These are phyloP conservation scores for Dysdera silvatica DNA, from an alignment of 1,140 invertebrate species.

Conservation along the genomic window DNA sequence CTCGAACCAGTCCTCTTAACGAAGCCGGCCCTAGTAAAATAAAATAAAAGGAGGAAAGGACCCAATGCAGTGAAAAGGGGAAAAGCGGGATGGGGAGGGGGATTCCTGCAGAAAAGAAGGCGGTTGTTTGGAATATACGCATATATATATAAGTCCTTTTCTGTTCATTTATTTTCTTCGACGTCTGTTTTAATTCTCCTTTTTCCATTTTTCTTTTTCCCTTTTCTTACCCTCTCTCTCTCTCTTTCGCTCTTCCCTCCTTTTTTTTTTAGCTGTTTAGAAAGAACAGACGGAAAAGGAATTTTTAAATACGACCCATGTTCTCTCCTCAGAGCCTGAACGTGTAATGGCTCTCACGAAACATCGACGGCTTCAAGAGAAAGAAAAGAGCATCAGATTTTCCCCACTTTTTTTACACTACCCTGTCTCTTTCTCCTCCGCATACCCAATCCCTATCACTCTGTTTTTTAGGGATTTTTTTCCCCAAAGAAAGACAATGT, in stretches of 20 bases:
- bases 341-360: too few relatives aligned
- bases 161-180: conserved; percentile 23
- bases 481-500: too few relatives aligned
- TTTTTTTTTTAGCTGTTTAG: not conserved
- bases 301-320: not conserved
- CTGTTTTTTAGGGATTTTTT: too few relatives aligned
- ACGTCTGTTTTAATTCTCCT: conserved; percentile 25
- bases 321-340: not conserved
- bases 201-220: not conserved
- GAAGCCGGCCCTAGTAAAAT: conserved; percentile 26
- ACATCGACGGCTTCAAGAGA: too few relatives aligned
- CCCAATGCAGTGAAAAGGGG: not conserved
- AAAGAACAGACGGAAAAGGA: not conserved
- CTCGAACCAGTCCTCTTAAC: conserved; percentile 23
- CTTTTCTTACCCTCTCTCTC: not conserved
- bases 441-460: too few relatives aligned
- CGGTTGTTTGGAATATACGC: too few relatives aligned
- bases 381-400: too few relatives aligned
- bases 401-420: too few relatives aligned
- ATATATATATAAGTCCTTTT: conserved; percentile 13
- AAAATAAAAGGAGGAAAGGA: conserved; percentile 3
- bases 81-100: conserved; percentile 16
- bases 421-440: too few relatives aligned
- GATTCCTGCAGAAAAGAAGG: too few relatives aligned
- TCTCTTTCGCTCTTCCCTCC: not conserved